Conservation (phyloP, 2,113 vertebrate genomes). For the Suncus etruscus region DNA sequence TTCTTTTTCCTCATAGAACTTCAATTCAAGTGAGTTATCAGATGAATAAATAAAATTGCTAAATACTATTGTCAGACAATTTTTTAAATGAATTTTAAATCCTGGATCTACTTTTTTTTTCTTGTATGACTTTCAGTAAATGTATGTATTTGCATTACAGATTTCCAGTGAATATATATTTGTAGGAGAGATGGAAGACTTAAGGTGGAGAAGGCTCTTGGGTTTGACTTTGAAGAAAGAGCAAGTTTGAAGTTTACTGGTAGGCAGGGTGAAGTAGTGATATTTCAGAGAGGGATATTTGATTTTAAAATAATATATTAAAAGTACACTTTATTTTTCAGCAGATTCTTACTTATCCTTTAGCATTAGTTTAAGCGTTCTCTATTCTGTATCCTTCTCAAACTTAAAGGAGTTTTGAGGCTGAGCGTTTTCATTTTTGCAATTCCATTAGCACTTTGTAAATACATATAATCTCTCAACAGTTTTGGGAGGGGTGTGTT, state of each 20-base stretch:
- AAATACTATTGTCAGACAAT: too few relatives aligned
- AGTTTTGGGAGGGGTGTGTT: neutral
- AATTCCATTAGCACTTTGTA: neutral
- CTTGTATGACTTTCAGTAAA: constrained; percentile 4
- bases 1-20: constrained; percentile 21
- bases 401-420: neutral
- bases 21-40: neutral
- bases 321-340: neutral
- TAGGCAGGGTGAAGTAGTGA: neutral
- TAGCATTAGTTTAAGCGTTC: neutral
- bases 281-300: neutral
- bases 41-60: too few relatives aligned
- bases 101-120: neutral
- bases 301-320: neutral
- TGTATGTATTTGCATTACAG: neutral
- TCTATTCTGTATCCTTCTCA: neutral
- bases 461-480: neutral
- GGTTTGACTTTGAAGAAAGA: neutral
- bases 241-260: neutral
- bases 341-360: neutral
- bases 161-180: neutral
- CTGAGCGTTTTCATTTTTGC: constrained; percentile 42
- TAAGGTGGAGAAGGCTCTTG: neutral
- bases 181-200: constrained; percentile 5
- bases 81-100: too few relatives aligned